phyloP scores from a whole-genome alignment of 2,797 vertebrate genomes.

The Gallinago solitaria region DNA sequence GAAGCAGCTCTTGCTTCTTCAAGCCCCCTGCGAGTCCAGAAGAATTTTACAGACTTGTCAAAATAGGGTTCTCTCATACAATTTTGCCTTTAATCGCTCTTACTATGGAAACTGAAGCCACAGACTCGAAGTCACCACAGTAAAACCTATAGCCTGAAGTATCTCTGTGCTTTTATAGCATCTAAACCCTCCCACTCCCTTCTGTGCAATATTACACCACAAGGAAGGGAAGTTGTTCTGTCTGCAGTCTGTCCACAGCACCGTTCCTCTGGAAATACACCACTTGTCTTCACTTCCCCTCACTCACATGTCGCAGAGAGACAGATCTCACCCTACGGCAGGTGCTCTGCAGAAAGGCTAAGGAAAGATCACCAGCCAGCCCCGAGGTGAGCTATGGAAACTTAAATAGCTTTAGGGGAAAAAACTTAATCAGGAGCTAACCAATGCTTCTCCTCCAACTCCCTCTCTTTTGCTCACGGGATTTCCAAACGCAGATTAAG shows the following conservation, averaged over 20 bases:
- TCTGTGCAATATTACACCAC: not conserved
- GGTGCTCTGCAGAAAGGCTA: not conserved
- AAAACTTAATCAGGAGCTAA: not conserved
- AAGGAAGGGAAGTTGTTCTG: not conserved
- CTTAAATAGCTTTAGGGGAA: not conserved
- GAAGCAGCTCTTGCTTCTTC: not conserved
- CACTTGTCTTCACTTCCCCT: not conserved
- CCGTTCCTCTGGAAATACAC: not conserved
- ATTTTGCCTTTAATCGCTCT: not conserved
- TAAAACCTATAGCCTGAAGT: not conserved
- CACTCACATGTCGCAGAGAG: not conserved
- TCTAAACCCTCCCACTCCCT: not conserved
- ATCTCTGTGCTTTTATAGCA: not conserved
- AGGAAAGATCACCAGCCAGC: not conserved
- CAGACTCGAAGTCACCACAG: not conserved
- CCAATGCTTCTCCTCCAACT: fast-evolving
- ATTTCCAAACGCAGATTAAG: not conserved
- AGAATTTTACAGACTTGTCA: not conserved
- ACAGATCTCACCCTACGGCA: not conserved
- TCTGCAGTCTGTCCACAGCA: not conserved
- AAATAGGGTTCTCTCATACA: not conserved
- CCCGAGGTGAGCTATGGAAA: not conserved
- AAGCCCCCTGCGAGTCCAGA: not conserved
- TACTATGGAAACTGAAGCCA: not conserved
- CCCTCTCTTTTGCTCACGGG: not conserved